Percentiles rank a stretch among this genome's conserved stretches.
Evolutionary conservation across 2,113 vertebrate genomes (phyloP).

Genomic region (Platichthys stellatus): DNA sequence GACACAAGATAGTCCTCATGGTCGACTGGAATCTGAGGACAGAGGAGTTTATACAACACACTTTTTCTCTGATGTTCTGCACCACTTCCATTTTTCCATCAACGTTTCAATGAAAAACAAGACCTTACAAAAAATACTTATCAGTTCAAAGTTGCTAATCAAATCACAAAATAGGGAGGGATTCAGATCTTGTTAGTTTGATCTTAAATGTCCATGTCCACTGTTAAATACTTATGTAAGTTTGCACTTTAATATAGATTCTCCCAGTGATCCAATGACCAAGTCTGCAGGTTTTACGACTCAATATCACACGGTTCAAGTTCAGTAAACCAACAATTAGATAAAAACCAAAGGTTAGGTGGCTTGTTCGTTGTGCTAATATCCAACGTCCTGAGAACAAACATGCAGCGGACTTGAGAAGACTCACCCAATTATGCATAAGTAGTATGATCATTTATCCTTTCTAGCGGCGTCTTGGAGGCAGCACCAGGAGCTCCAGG

Average conservation of each 20-base stretch:
- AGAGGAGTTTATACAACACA: conserved; percentile 37
- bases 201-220: neutral
- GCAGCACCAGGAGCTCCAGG: conserved; percentile 68
- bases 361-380: neutral
- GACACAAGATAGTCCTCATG: conserved; percentile 82
- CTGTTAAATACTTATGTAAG: neutral
- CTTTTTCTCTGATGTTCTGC: neutral
- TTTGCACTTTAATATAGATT: neutral
- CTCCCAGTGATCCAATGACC: neutral
- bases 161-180: neutral
- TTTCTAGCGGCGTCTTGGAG: conserved; percentile 74
- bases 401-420: neutral
- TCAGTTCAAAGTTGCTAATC: neutral
- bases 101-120: neutral
- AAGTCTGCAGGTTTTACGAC: neutral
- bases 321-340: neutral
- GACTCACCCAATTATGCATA: conserved; percentile 85
- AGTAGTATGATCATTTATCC: conserved; percentile 74
- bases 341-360: neutral
- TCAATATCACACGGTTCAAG: neutral
- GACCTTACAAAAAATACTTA: neutral
- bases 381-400: conserved; percentile 17
- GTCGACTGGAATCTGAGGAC: conserved; percentile 77
- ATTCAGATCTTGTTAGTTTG: neutral
- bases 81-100: neutral